Base-by-base conservation (phyloP, 2,888 invertebrate species). In the Drosophila rellima region DNA sequence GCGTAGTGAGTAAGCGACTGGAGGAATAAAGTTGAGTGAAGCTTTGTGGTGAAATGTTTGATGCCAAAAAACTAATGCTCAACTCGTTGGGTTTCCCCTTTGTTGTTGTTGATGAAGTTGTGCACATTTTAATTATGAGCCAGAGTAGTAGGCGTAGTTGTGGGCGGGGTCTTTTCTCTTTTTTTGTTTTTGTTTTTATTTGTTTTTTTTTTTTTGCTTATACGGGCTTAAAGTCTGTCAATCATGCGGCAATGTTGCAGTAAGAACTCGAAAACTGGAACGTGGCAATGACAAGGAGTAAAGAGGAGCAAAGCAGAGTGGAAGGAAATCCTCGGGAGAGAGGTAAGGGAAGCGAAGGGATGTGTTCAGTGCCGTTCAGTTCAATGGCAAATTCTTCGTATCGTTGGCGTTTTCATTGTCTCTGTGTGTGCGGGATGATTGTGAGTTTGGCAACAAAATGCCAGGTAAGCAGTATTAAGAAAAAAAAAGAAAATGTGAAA, bases 121-220 rank as follows among this genome's bases (percentile, higher is more conserved):
- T 78, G 76, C 69, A 79, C 71, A 79, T 78, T 78, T 78, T 78
- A 79, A 79, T 78, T 78, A 78, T 78, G 70, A 57, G 66, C 44
- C 66, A 45, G 59, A 63, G 59, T 57, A 72, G 13, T 5, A n/a
- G 31, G n/a, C 33, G 23, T 29, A 33, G 29, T 31, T 17, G 10
- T n/a, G 31, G 45, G 39, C 42, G 51, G 67, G 67, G 42, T 26
- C 23, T 17, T n/a, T 35, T n/a, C n/a, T 31, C 0, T 6, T 35
- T 33, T 33, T 13, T 13, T 13, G 4, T 10, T 29, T 29, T 29
- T 29, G 23, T 29, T 29, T 8, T 10, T n/a, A 23, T 23, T n/a
- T n/a, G n/a, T n/a, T 29, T 29, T 2, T 1, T 7, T n/a, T n/a
- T 35, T 35, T 35, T 35, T n/a, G 29, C 10, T 63, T 56, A 61